phyloP scores from a whole-genome alignment of 2,797 vertebrate species.

The Pipistrellus kuhlii region DNA sequence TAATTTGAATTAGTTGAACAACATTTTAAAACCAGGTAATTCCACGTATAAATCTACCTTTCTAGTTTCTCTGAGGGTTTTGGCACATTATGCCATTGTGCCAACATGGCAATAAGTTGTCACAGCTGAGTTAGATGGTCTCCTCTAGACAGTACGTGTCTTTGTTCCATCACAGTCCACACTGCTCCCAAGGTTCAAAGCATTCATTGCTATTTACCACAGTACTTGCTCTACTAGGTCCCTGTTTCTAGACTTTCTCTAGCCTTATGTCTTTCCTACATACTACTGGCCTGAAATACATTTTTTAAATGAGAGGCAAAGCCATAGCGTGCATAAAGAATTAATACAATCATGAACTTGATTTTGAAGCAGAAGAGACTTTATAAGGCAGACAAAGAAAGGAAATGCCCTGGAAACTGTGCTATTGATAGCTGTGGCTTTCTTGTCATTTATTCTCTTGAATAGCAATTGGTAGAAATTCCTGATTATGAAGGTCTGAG shows the following conservation, averaged over 20 bases:
- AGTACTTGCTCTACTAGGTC: neutral
- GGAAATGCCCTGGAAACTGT: neutral
- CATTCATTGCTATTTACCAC: neutral
- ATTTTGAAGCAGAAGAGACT: neutral
- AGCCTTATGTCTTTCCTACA: neutral
- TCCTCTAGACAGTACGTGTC: neutral
- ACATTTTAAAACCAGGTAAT: neutral
- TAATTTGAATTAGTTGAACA: neutral
- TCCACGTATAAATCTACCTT: neutral
- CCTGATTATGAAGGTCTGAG: neutral
- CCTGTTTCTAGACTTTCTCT: neutral
- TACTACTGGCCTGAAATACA: neutral
- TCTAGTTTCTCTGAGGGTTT: neutral
- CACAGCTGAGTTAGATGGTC: neutral
- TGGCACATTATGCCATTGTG: neutral
- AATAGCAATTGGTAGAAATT: neutral
- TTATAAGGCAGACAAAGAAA: neutral
- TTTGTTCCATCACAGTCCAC: fast-evolving
- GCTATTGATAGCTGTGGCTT: neutral
- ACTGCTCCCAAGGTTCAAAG: neutral
- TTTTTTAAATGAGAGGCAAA: constrained; percentile 33
- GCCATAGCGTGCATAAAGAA: neutral
- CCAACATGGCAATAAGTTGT: neutral
- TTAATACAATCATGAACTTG: neutral
- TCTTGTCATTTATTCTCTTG: neutral